Conservation (phyloP, 2,797 vertebrate genomes). For the Pristis pectinata region DNA sequence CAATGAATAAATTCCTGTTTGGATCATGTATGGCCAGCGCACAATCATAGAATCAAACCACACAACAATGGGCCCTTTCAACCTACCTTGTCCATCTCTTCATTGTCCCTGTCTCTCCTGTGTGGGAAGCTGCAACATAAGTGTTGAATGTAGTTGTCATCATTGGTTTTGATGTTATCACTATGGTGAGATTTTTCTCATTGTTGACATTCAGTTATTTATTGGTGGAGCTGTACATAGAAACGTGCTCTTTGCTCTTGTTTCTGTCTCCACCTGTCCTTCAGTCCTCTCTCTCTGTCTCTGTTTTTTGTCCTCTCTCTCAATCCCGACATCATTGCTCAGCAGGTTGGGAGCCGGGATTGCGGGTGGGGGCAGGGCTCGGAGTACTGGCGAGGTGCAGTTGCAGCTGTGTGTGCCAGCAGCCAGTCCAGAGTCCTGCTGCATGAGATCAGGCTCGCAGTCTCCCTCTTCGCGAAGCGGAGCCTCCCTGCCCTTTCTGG, state of each 20-base stretch:
- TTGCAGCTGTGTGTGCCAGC: not conserved
- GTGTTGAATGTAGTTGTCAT: not conserved
- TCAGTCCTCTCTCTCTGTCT: not conserved
- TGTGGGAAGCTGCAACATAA: not conserved
- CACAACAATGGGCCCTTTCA: too few species aligned
- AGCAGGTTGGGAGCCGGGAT: too few species aligned
- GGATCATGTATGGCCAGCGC: not conserved
- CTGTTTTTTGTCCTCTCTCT: not conserved
- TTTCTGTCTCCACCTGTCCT: not conserved
- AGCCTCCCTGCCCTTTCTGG: not conserved
- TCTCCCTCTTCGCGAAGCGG: not conserved
- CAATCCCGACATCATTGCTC: not conserved
- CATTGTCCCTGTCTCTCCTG: not conserved
- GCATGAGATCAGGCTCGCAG: not conserved
- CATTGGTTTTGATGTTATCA: not conserved
- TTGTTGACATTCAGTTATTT: not conserved
- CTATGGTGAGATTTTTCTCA: not conserved
- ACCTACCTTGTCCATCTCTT: not conserved
- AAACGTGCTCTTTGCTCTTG: not conserved
- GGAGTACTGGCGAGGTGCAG: not conserved
- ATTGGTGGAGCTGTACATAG: not conserved
- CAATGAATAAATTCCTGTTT: not conserved
- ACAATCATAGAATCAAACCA: too few species aligned
- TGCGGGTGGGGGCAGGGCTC: not conserved
- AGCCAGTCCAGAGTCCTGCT: not conserved